Conservation (phyloP, 1,140 invertebrate genomes). For the Teleogryllus occipitalis region DNA sequence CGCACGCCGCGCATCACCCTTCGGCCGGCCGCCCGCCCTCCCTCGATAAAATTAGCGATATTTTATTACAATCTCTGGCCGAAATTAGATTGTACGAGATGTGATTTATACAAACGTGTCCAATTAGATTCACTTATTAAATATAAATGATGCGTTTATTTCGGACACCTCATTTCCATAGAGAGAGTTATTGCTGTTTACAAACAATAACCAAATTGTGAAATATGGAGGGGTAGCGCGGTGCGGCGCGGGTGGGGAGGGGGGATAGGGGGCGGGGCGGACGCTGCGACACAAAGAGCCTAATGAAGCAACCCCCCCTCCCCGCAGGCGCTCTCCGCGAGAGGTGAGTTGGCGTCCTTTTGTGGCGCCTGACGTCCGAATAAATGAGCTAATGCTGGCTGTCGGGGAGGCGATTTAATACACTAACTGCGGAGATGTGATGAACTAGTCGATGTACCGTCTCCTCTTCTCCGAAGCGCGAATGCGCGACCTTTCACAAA, state of each 20-base stretch:
- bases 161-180: not conserved
- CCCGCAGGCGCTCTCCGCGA: too few relatives aligned
- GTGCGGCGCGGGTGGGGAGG: not conserved
- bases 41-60: constrained; percentile 4
- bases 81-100: not conserved
- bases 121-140: constrained; percentile 5
- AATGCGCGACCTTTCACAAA: too few relatives aligned
- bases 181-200: constrained; percentile 1
- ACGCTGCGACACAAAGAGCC: not conserved
- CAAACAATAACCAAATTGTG: constrained; percentile 5
- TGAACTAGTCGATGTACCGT: too few relatives aligned
- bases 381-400: too few relatives aligned
- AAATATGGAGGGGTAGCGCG: not conserved
- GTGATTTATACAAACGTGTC: constrained; percentile 4
- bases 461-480: too few relatives aligned
- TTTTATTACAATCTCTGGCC: not conserved
- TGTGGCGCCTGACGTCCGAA: too few relatives aligned
- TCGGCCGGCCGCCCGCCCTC: not conserved
- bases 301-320: not conserved
- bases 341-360: too few relatives aligned
- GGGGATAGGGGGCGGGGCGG: not conserved
- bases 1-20: not conserved
- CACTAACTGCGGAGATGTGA: too few relatives aligned
- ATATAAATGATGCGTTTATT: constrained; percentile 6
- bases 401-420: too few relatives aligned